phyloP scores from a whole-genome alignment of 2,888 invertebrate species.

The Agrochola litura region DNA sequence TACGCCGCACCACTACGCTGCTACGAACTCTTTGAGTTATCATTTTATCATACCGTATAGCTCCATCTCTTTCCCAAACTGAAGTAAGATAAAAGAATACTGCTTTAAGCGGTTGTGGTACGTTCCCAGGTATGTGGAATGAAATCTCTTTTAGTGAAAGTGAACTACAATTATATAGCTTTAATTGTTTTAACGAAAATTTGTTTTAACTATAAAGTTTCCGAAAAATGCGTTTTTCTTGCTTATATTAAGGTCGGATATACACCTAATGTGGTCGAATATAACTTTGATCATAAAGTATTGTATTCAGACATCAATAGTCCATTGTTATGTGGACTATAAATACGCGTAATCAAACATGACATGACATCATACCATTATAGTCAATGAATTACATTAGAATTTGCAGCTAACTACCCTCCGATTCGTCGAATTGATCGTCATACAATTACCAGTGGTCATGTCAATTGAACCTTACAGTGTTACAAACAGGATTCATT shows the following conservation, averaged over 20 bases:
- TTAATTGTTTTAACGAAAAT: not conserved
- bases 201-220: not conserved
- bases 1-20: constrained; percentile 31
- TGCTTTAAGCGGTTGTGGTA: not conserved
- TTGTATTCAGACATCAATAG: not conserved
- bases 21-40: constrained; percentile 24
- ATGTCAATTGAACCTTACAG: constrained; percentile 3
- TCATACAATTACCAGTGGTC: not conserved
- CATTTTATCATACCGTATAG: constrained; percentile 4
- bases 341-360: constrained; percentile 10
- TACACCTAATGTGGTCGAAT: not conserved
- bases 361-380: constrained; percentile 19
- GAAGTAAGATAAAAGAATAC: not conserved
- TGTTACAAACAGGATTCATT: constrained; percentile 5
- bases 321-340: not conserved
- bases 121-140: not conserved
- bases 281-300: not conserved
- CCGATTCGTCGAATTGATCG: constrained; percentile 6
- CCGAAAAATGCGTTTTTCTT: not conserved
- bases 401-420: constrained; percentile 1
- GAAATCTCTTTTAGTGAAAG: not conserved
- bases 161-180: not conserved
- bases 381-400: not conserved
- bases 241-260: not conserved
- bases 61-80: not conserved